Conservation (phyloP, 2,888 invertebrate species). For the Harpalus rufipes region DNA sequence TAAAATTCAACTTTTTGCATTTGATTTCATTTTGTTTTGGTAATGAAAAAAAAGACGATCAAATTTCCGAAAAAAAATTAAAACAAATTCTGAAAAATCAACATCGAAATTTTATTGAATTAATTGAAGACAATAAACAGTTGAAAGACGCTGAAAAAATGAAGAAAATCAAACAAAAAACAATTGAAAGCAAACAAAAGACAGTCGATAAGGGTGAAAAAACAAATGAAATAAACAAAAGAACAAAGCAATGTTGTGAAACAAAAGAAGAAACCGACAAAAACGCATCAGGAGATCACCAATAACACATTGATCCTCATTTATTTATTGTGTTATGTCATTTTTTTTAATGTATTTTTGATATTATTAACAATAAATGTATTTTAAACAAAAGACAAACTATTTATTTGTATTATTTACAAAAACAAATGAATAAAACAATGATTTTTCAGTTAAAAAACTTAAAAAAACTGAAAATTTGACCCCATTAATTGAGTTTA, state of each 20-base stretch:
- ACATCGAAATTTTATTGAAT: slow-evolving; percentile 19
- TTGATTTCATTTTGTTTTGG: slow-evolving; percentile 65
- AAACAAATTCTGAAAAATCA: slow-evolving; percentile 41
- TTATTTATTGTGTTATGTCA: background rate
- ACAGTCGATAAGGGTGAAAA: background rate
- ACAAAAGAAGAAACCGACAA: background rate
- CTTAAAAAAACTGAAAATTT: background rate
- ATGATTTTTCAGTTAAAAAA: background rate
- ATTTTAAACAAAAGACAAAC: background rate
- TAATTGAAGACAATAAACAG: background rate
- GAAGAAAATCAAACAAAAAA: slow-evolving; percentile 9
- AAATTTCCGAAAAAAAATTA: slow-evolving; percentile 28
- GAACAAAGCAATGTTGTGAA: background rate
- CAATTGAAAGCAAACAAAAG: background rate
- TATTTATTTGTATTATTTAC: background rate
- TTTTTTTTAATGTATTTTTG: background rate
- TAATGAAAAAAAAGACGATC: slow-evolving; percentile 13
- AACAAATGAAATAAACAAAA: background rate
- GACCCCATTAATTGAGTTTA: background rate
- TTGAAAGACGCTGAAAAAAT: background rate
- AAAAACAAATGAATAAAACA: too few relatives aligned
- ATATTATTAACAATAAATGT: background rate
- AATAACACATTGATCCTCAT: background rate
- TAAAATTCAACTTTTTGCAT: slow-evolving; percentile 67
- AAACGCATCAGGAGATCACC: background rate